Evolutionary conservation across 1,140 invertebrate genomes (phyloP), one percentile per base, ranked within the genome.

Genomic region (Hypothenemus hampei): DNA sequence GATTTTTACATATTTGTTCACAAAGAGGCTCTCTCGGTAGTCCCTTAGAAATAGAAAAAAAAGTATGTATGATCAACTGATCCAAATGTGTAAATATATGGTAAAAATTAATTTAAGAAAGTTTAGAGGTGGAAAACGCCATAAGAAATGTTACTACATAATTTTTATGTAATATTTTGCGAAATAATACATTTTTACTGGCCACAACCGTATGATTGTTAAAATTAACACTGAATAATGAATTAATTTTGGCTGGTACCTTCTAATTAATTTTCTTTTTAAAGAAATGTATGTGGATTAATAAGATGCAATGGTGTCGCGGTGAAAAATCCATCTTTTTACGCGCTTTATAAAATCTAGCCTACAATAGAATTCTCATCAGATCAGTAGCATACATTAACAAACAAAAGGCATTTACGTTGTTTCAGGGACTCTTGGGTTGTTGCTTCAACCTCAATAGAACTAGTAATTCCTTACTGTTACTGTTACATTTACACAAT

Each of bases 331-430:
- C 24, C 16, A 45, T 29, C 41, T 45, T 21, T 21, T 21, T 21
- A 26, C 22, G 23, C 41, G n/a, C n/a, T 45, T 45, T 45, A 26
- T 21, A 24, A 13, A 45, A 45, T 20, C 41, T 21, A 13, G 19
- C 41, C 13, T 21, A 45, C 13, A 24, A 45, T 45, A 13, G 22
- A 45, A 24, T 45, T 45, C 41, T 45, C 41, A 45, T 45, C 41
- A 45, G 41, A 15, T 45, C 22, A 45, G 4, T 26, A 16, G n/a
- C 19, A 26, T 45, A 13, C 24, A 45, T 45, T 45, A 45, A 24
- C 41, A 45, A 45, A 45, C 41, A 45, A 45, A 45, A 15, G 23
- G 23, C 29, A 24, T 45, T 45, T 45, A 24, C 23, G 15, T 26
- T 22, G 24, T 26, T 45, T 45, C 24, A 45, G 29, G 16, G 24